Evolutionary conservation across 2,797 vertebrate species (phyloP), one percentile per base, ranked within the genome.

Genomic region (Pseudopleuronectes americanus): DNA sequence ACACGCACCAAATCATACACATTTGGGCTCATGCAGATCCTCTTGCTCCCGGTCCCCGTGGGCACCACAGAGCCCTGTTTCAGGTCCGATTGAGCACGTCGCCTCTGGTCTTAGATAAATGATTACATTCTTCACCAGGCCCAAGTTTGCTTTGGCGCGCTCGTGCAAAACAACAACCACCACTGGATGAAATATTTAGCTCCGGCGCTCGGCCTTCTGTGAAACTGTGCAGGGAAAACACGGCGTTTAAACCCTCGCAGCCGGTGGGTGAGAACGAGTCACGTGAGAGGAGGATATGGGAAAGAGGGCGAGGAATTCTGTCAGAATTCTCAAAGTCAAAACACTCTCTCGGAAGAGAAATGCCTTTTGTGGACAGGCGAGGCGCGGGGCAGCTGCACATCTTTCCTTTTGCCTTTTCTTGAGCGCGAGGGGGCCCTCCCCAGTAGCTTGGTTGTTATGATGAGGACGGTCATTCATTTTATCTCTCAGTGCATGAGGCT

Each of bases 1-100:
- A 79, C 66, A 76, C 56, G 33, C 51, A 80, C 53, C 5, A 0
- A 80, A 84, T 82, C 57, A 75, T 73, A 76, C 68, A 84, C 80
- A 89, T 53, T 41, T 38, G 63, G 66, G 78, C 61, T 87, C 80
- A 79, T 72, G 76, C 78, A 80, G 77, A 76, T 45, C 14, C 62
- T 57, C 54, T 56, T 26, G 58, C 76, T 74, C 72, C 61, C 54
- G 56, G 65, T 86, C 81, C 80, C 90, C 67, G 57, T 73, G 75
- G 84, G 79, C 76, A 87, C 65, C 81, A 83, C 77, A 79, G 68
- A 81, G 78, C 54, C 83, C 83, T 87, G 85, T 89, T 94, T 90
- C 84, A 91, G 80, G 85, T 84, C 78, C 92, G 93, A 93, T 92
- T 89, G 88, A 92, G 87, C 91, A 80, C 91, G 86, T 87, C 75